These are phyloP conservation scores for Heliothis subflexa DNA, from an alignment of 1,140 invertebrate genomes.

Conservation along the genomic window DNA sequence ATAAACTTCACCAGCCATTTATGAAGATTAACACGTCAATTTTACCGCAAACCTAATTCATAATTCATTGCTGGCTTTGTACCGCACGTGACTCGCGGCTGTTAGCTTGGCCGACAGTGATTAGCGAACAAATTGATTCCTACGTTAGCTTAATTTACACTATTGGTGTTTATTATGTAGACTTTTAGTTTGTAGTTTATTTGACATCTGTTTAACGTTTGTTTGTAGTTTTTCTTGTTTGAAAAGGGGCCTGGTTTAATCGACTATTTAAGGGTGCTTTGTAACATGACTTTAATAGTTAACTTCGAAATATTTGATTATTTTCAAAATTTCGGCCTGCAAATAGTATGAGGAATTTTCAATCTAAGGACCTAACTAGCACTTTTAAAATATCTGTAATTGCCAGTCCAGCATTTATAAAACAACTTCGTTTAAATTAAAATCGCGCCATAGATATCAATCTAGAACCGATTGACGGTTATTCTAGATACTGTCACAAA, in stretches of 20 bases:
- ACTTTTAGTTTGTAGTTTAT: background rate
- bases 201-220: background rate
- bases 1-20: background rate
- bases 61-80: constrained; percentile 21
- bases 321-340: too few species aligned
- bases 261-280: too few species aligned
- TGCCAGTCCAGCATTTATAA: too few species aligned
- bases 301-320: too few species aligned
- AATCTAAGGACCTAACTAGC: too few species aligned
- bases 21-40: constrained; percentile 28
- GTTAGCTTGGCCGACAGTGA: background rate
- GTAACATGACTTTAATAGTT: too few species aligned
- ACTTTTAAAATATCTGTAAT: too few species aligned
- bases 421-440: too few species aligned
- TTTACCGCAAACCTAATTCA: constrained; percentile 15
- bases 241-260: background rate
- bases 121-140: constrained; percentile 33
- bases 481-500: background rate
- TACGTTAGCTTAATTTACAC: background rate
- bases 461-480: too few species aligned
- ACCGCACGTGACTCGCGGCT: background rate
- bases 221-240: background rate
- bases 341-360: too few species aligned
- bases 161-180: too few species aligned
- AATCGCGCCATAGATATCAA: too few species aligned